These are phyloP conservation scores for Archocentrus centrarchus DNA, from an alignment of 2,113 vertebrate species.

Conservation along the genomic window DNA sequence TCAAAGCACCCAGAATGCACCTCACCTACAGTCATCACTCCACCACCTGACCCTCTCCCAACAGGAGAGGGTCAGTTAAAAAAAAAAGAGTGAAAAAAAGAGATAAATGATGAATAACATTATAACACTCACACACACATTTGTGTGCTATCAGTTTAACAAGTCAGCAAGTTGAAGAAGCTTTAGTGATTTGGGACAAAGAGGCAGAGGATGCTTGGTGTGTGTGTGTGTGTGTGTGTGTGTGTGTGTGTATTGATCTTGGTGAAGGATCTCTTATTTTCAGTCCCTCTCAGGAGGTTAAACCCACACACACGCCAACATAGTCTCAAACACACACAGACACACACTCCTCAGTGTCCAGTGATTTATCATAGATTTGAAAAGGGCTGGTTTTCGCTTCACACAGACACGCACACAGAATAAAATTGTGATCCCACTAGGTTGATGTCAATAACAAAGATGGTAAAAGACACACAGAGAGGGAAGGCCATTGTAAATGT, in stretches of 20 bases:
- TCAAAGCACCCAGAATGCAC: conserved; percentile 47
- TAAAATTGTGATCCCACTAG: neutral
- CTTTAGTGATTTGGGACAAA: conserved; percentile 45
- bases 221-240: neutral
- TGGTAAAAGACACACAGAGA: neutral
- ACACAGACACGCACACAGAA: neutral
- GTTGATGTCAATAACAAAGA: conserved; percentile 3
- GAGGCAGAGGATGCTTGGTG: conserved; percentile 21
- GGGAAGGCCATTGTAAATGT: neutral
- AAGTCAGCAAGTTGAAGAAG: conserved; percentile 47
- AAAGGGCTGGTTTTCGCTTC: conserved; percentile 19
- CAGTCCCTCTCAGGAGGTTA: conserved; percentile 26
- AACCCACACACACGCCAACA: conserved; percentile 25
- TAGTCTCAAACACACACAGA: conserved; percentile 1
- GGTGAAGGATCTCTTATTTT: conserved; percentile 49
- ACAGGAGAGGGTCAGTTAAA: neutral
- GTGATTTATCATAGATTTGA: conserved; percentile 40
- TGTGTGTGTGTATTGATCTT: conserved; percentile 45
- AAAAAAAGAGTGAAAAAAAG: neutral
- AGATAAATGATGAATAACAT: conserved; percentile 11
- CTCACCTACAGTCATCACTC: conserved; percentile 11
- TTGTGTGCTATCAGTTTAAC: conserved; percentile 19
- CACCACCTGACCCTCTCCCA: neutral
- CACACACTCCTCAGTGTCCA: conserved; percentile 11
- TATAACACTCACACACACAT: neutral